Conservation (phyloP, 2,797 vertebrate genomes). For the Fringilla coelebs region DNA sequence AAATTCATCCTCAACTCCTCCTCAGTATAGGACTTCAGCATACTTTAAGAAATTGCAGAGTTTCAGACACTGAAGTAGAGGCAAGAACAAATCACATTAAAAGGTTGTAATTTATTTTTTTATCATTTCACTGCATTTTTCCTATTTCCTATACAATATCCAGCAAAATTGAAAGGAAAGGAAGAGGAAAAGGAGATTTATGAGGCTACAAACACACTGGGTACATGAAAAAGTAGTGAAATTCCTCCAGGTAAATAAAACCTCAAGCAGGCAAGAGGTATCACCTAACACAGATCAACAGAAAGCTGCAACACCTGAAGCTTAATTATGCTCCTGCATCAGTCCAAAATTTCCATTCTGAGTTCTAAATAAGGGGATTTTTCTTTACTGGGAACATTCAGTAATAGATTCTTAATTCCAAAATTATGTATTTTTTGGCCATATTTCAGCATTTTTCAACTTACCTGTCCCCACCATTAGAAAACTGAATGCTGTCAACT, state of each 20-base stretch:
- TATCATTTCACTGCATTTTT: not conserved
- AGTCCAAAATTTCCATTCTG: not conserved
- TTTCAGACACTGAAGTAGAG: not conserved
- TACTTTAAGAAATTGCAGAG: not conserved
- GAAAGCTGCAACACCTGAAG: not conserved
- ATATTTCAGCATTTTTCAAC: not conserved
- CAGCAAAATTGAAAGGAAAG: not conserved
- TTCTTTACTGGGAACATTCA: not conserved
- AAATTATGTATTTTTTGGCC: not conserved
- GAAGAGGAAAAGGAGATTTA: not conserved
- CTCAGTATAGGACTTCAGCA: not conserved
- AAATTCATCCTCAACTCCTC: not conserved
- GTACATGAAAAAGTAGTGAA: not conserved
- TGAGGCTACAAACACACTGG: rapidly evolving
- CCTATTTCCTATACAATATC: not conserved
- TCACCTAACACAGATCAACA: not conserved
- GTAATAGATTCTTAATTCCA: not conserved
- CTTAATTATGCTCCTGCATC: not conserved
- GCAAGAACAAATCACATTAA: not conserved
- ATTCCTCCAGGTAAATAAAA: not conserved
- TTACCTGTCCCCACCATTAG: slow-evolving; percentile 91
- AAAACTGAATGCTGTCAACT: slow-evolving; percentile 98
- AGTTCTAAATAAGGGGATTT: not conserved
- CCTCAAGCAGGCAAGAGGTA: not conserved
- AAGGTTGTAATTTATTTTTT: not conserved